These are phyloP conservation scores for Temnothorax curvispinosus DNA, from an alignment of 1,140 invertebrate genomes.

Conservation along the genomic window DNA sequence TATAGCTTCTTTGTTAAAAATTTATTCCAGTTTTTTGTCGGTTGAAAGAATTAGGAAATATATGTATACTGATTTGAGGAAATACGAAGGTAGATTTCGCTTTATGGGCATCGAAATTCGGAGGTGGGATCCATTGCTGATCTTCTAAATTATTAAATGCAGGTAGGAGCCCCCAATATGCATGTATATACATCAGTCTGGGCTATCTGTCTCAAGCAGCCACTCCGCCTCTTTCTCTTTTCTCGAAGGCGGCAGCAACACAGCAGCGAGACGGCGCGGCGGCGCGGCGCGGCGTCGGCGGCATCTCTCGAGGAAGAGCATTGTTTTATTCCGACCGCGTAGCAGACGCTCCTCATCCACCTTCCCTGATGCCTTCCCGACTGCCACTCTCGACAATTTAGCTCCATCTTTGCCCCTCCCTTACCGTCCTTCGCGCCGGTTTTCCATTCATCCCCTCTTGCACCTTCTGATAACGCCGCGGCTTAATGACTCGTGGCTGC, in stretches of 20 bases:
- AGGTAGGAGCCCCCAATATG: slow-evolving; percentile 4
- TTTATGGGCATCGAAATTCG: background rate
- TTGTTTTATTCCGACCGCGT: slow-evolving; percentile 84
- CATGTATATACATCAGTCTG: slow-evolving; percentile 52
- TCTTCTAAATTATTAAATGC: slow-evolving; percentile 51
- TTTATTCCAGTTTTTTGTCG: background rate
- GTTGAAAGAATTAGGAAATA: background rate
- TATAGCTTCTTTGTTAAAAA: background rate
- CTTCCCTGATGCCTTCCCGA: slow-evolving; percentile 68
- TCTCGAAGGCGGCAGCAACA: slow-evolving; percentile 70
- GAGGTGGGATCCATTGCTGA: slow-evolving; percentile 8
- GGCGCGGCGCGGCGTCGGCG: slow-evolving; percentile 68
- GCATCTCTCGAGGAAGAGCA: slow-evolving; percentile 82
- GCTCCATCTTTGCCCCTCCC: slow-evolving; percentile 65
- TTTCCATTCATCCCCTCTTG: slow-evolving; percentile 66
- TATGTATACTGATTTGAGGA: background rate
- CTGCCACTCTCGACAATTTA: slow-evolving; percentile 82
- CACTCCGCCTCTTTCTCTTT: slow-evolving; percentile 83
- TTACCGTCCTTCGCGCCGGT: slow-evolving; percentile 41
- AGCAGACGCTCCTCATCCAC: slow-evolving; percentile 83
- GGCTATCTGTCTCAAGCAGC: slow-evolving; percentile 83
- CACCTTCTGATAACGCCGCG: slow-evolving; percentile 74
- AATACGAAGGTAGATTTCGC: background rate
- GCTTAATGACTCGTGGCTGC: slow-evolving; percentile 78
- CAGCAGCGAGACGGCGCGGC: slow-evolving; percentile 67